These are phyloP conservation scores for Dryadula phaetusa DNA, from an alignment of 2,888 invertebrate species.

Conservation along the genomic window DNA sequence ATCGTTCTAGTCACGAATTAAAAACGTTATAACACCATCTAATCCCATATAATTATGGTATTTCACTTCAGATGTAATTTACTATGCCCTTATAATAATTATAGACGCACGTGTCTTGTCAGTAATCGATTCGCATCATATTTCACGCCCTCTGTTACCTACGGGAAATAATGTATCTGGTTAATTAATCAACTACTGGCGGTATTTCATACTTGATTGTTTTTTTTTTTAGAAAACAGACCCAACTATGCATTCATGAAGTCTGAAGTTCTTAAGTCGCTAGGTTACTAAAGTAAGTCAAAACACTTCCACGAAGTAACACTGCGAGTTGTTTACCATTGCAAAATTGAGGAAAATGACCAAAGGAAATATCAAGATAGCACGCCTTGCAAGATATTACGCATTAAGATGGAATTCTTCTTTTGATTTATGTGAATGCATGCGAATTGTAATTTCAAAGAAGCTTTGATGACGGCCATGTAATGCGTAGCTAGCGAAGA, in stretches of 20 bases:
- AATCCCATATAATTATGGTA: conserved; percentile 52
- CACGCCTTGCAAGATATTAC: conserved; percentile 36
- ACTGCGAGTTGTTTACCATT: conserved; percentile 50
- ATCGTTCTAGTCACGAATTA: conserved; percentile 13
- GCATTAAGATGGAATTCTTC: conserved; percentile 40
- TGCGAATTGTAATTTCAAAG: conserved; percentile 41
- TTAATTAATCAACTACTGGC: background rate
- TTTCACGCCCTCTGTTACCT: conserved; percentile 58
- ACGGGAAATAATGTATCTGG: conserved; percentile 55
- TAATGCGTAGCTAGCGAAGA: conserved; percentile 46
- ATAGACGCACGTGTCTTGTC: conserved; percentile 50
- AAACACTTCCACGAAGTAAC: conserved; percentile 52
- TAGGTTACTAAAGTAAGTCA: conserved; percentile 51
- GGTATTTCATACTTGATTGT: background rate
- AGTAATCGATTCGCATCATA: conserved; percentile 65
- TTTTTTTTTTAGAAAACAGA: background rate
- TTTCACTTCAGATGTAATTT: conserved; percentile 46
- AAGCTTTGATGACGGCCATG: conserved; percentile 36
- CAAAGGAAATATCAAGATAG: conserved; percentile 48
- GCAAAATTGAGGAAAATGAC: conserved; percentile 58
- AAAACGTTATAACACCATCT: conserved; percentile 47
- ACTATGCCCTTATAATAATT: conserved; percentile 41
- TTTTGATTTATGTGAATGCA: conserved; percentile 40
- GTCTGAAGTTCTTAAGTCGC: conserved; percentile 64
- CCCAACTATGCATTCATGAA: conserved; percentile 41